Evolutionary conservation across 2,888 invertebrate genomes (phyloP).

Genomic region (Noctua pronuba): DNA sequence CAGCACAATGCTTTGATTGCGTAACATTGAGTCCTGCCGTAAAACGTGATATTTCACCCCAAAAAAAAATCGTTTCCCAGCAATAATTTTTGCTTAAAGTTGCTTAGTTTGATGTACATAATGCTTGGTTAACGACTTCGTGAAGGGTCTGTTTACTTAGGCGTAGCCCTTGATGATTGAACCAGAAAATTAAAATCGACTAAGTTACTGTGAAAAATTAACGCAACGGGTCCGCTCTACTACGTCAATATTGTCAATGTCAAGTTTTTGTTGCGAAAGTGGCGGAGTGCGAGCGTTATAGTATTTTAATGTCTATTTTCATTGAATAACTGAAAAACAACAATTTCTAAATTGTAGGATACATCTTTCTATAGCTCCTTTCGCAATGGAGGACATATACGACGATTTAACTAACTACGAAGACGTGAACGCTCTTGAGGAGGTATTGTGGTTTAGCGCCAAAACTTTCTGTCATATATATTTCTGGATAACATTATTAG

Average conservation of each 20-base stretch:
- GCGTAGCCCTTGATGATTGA: too few species aligned
- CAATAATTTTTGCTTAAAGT: too few species aligned
- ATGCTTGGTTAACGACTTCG: too few species aligned
- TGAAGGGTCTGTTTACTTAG: too few species aligned
- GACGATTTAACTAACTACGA: conserved; percentile 84
- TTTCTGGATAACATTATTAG: neutral
- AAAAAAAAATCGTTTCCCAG: too few species aligned
- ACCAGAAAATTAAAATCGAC: too few species aligned
- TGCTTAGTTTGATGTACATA: too few species aligned
- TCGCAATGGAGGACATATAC: conserved; percentile 82
- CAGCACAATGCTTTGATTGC: too few species aligned
- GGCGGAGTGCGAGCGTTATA: neutral
- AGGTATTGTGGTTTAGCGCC: conserved; percentile 85
- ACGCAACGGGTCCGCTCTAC: too few species aligned
- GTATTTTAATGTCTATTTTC: neutral
- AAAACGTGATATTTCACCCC: too few species aligned
- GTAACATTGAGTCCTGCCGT: too few species aligned
- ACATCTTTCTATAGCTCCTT: neutral
- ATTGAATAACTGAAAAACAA: neutral
- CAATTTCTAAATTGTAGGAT: neutral
- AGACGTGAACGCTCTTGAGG: conserved; percentile 76
- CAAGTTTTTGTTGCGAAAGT: conserved; percentile 4
- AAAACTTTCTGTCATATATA: conserved; percentile 69
- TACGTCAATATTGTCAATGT: neutral
- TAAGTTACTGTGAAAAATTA: too few species aligned